Base-by-base conservation (phyloP, 64 coral and sea anemone genomes). In the Astreopora myriophthalma region DNA sequence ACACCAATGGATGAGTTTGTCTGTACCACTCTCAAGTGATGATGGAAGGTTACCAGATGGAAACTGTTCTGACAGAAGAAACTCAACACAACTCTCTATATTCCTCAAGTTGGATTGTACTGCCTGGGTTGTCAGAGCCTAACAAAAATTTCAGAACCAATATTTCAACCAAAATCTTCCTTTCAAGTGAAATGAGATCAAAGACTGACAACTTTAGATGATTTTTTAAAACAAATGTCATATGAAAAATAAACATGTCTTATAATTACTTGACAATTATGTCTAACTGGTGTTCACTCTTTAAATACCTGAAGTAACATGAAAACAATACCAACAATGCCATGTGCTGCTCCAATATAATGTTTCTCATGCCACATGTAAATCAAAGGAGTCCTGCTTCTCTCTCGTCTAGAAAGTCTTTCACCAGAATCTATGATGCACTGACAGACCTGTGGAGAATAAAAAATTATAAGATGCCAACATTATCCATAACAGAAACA, bases 321-420 rank as follows among this genome's bases (percentile, higher is more conserved):
- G 84, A 91, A 94, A 1, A 95, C 75, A 5, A 99, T 96, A 3
- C 97, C 97, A 34, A 96, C 60, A 33, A 99, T 91, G 32, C 97
- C 97, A 83, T 99, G 97, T 36, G 97, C 97, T 51, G 97, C 97
- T 27, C 97, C 97, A 74, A 99, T 90, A 76, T 99, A 99, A 87
- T 99, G 97, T 32, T 99, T 99, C 17, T 87, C 94, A 89, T 99
- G 97, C 97, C 97, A 99, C 25, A 67, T 91, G 60, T 95, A 99
- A 94, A 96, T 96, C 46, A 99, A 58, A 4, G 97, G 91, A 28
- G 90, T 90, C 14, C 34, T 25, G 39, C 93, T 92, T 30, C 67
- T 84, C 52, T 95, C 93, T 25, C 93, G 78, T 35, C 31, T 91
- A 34, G 97, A 88, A 13, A 99, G 84, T 7, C 69, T 80, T 60